Base-by-base conservation (phyloP, 2,888 invertebrate species). In the Nymphalis urticae region DNA sequence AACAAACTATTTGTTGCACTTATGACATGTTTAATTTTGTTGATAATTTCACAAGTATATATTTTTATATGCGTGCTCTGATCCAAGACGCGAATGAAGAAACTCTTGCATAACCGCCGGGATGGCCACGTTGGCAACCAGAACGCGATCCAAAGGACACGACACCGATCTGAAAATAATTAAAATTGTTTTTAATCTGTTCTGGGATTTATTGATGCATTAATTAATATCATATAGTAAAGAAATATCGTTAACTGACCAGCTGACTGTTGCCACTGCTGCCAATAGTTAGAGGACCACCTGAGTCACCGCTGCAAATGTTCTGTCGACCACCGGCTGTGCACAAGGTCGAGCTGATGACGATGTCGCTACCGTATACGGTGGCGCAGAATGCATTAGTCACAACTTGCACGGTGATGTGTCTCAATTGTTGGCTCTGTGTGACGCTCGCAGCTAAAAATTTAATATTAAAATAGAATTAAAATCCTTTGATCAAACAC, bases 251-350 rank as follows among this genome's bases (percentile, higher is more conserved):
- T 16, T 21, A 24, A 58, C 58, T 36, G 17, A 58, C 58, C 36
- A 58, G n/a, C 9, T 24, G 36, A n/a, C 9, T 32, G n/a, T 32
- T 36, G 36, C 9, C 24, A 24, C 36, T 10, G n/a, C 17, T 56
- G 53, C 68, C 66, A 16, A 64, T 19, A 16, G 71, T 75, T 60
- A 82, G 75, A 19, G 82, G 80, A 17, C 84, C 86, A 0, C 86
- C 86, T n/a, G 81, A 80, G 75, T 86, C 85, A 0, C 83, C 82
- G 16, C 78, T 82, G 79, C 93, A 93, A 2, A 86, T 84, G 50
- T 87, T 84, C 62, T 70, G 80, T 1, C 84, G 82, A 3, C 77
- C 77, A 5, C 74, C 72, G 64, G 81, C 78, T 72, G 83, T 80
- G 84, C 88, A 82, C 78, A 88, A 69, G 47, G 88, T 86, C 0